Base-by-base conservation (phyloP, 1,140 invertebrate species). In the Drosophila athabasca region DNA sequence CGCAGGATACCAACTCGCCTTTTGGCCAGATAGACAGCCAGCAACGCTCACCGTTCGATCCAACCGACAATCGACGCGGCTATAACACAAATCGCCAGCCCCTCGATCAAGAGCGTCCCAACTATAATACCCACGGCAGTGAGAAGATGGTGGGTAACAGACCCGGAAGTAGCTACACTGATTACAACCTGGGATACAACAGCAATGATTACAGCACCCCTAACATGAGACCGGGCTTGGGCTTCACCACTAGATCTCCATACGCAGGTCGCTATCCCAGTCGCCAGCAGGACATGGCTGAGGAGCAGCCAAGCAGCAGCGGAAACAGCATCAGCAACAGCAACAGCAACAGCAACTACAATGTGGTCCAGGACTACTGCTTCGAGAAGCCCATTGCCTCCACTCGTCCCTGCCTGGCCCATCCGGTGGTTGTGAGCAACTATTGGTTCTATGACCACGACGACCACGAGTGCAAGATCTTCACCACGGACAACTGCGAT, bases 381-480 rank as follows among this genome's bases (percentile, higher is more conserved):
- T 88, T 71, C 6, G 62, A 87, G 50, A 90, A 90, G 11, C 90
- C 90, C 0, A 66, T 53, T n/a, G 74, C 65, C 13, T 78, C 74
- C 1, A 64, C 73, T 0, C 26, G 49, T 0, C 76, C 53, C 0
- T 91, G 90, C 44, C 9, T 87, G 15, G 76, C 69, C 3, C 67
- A 62, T 43, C 76, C 73, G 0, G 60, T 90, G 3, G 58, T 76
- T n/a, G 46, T 79, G 2, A 59, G 75, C 2, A 91, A 91, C 26
- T 91, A 55, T 55, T 91, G 90, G 90, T 91, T 90, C 49, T 91
- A 90, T 44, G 90, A 91, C 57, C 82, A 90, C 17, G 82, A 88
- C 0, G 77, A 84, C 61, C 77, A 70, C 41, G 62, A 88, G 29
- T 91, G 90, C 31, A 88, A 90, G 62, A 53, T 91, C 39, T 91